Conservation (phyloP, 1,140 invertebrate species). For the Thaumetopoea pityocampa region DNA sequence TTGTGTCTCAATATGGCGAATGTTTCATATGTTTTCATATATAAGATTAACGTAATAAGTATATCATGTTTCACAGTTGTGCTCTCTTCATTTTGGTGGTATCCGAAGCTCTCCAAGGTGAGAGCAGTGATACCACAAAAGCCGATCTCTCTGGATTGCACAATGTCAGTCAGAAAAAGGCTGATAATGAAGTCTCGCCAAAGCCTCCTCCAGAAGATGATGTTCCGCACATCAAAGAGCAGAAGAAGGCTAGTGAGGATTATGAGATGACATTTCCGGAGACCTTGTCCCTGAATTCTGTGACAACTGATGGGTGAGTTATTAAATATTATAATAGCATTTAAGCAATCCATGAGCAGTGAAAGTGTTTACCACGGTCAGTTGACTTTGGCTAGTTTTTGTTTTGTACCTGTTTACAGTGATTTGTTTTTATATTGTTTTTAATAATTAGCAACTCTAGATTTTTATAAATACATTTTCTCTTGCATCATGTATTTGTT, state of each 20-base stretch:
- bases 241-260: conserved; percentile 27
- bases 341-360: too few relatives aligned
- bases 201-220: conserved; percentile 16
- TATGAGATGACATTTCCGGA: conserved; percentile 70
- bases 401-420: too few relatives aligned
- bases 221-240: conserved; percentile 20
- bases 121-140: conserved; percentile 35
- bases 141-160: conserved; percentile 59
- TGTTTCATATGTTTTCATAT: neutral
- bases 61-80: conserved; percentile 40
- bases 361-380: too few relatives aligned
- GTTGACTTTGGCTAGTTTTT: too few relatives aligned
- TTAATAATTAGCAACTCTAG: too few relatives aligned
- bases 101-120: conserved; percentile 55
- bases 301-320: conserved; percentile 77
- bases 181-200: conserved; percentile 21
- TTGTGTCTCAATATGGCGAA: neutral
- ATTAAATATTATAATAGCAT: conserved; percentile 7
- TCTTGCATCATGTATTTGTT: too few relatives aligned
- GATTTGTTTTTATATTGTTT: too few relatives aligned
- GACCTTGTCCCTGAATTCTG: conserved; percentile 73
- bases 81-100: conserved; percentile 64
- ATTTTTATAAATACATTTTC: too few relatives aligned
- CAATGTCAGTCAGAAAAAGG: conserved; percentile 58
- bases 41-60: conserved; percentile 17